Base-by-base conservation (phyloP, 1,140 invertebrate genomes). In the Dreissena polymorpha region DNA sequence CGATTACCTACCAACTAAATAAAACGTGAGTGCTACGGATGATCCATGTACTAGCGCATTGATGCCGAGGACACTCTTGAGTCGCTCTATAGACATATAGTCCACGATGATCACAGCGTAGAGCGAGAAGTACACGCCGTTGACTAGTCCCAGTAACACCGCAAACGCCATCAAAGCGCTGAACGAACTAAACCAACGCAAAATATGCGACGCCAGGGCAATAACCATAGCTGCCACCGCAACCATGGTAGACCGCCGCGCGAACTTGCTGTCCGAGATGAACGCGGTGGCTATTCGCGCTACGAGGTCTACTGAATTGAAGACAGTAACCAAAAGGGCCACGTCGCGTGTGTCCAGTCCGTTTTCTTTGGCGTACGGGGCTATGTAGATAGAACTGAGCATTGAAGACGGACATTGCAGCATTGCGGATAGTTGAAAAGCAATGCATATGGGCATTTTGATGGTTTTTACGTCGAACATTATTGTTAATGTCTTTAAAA, bases 341-440 rank as follows among this genome's bases (percentile, higher is more conserved):
- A 80, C 29, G 8, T 23, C n/a, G 8, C 50, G 29, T 8, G 27
- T 18, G 39, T 27, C 50, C 12, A 71, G 21, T 3, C 51, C 51
- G 10, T 71, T 39, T 18, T 80, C 77, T 49, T 55, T 80, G 14
- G 77, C 77, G 50, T 80, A 80, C 18, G 77, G 77, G 39, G 65
- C 68, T 10, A 71, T 69, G n/a, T 23, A 80, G 6, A 71, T 18
- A 10, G 68, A 2, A 12, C 21, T 25, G 12, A 80, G 39, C n/a
- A 69, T 53, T 18, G 64, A 60, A 8, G 51, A 51, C 18, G 77
- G 50, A 64, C 65, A 71, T 21, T 39, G 23, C 13, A 71, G 64
- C 21, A 49, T 21, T 63, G 49, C 67, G 18, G 65, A 53, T n/a
- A 72, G 13, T 12, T 55, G 6, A 12, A 80, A 50, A 2, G 29